These are phyloP conservation scores for Liposcelis brunnea DNA, from an alignment of 2,888 invertebrate genomes.

Conservation along the genomic window DNA sequence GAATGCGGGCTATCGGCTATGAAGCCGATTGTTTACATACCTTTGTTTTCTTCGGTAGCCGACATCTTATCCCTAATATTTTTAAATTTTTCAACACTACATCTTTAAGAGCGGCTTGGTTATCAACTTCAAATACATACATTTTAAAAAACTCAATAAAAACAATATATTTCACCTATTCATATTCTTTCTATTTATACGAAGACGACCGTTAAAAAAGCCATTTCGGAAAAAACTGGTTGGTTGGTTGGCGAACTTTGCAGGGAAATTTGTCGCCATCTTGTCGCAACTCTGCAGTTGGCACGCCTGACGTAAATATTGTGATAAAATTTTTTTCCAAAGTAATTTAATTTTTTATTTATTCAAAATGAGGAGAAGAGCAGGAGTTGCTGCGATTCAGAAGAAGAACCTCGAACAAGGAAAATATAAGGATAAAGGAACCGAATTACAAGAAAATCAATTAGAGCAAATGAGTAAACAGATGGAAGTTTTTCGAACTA, in stretches of 20 bases:
- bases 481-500: slow-evolving; percentile 76
- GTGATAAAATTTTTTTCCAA: too few relatives aligned
- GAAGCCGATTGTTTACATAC: slow-evolving; percentile 11
- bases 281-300: too few relatives aligned
- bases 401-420: slow-evolving; percentile 74
- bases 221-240: not conserved
- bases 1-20: too few relatives aligned
- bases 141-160: too few relatives aligned
- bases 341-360: too few relatives aligned
- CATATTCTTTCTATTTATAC: too few relatives aligned
- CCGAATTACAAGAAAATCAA: slow-evolving; percentile 80
- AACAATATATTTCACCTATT: too few relatives aligned
- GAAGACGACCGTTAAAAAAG: not conserved
- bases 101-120: slow-evolving; percentile 13
- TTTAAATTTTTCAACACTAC: slow-evolving; percentile 15
- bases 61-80: slow-evolving; percentile 14
- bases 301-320: too few relatives aligned
- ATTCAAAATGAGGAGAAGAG: slow-evolving; percentile 55
- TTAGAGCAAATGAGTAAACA: slow-evolving; percentile 88
- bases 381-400: slow-evolving; percentile 77
- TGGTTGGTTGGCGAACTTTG: too few relatives aligned
- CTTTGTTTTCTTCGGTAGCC: slow-evolving; percentile 14
- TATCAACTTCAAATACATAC: slow-evolving; percentile 14
- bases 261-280: too few relatives aligned
- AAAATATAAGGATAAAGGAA: slow-evolving; percentile 81